Conservation (phyloP, 1,140 invertebrate genomes). For the Probaryconus sp. region DNA sequence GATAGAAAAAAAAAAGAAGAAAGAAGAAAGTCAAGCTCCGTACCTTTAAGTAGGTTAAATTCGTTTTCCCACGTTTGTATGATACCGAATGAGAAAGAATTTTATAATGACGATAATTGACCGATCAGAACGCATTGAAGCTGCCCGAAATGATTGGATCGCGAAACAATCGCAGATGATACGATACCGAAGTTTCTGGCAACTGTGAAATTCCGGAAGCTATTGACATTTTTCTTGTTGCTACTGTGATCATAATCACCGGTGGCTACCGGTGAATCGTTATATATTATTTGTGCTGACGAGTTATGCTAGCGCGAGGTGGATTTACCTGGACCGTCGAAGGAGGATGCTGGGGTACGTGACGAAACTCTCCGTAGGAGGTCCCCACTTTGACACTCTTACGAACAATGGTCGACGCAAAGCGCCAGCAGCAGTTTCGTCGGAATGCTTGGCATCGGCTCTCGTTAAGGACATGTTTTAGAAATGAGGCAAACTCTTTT, state of each 20-base stretch:
- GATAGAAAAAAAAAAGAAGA: background rate
- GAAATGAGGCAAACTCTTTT: conserved; percentile 71
- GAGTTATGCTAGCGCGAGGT: conserved; percentile 42
- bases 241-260: conserved; percentile 65
- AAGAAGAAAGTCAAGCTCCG: conserved; percentile 29
- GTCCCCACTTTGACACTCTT: conserved; percentile 68
- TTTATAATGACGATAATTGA: conserved; percentile 60
- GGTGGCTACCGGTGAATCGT: conserved; percentile 57
- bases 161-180: conserved; percentile 37
- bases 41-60: conserved; percentile 46
- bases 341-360: conserved; percentile 34
- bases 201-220: conserved; percentile 64
- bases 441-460: conserved; percentile 65
- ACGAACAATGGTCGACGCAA: conserved; percentile 65
- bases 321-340: conserved; percentile 57
- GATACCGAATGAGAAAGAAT: conserved; percentile 41
- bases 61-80: conserved; percentile 58
- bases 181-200: conserved; percentile 28
- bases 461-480: conserved; percentile 68
- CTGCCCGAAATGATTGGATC: conserved; percentile 43
- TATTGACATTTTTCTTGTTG: conserved; percentile 61
- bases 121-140: conserved; percentile 56
- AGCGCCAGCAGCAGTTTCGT: conserved; percentile 55
- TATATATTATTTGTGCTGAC: conserved; percentile 55
- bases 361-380: conserved; percentile 72